These are phyloP conservation scores for Bombus impatiens DNA, from an alignment of 1,140 invertebrate species.

Conservation along the genomic window DNA sequence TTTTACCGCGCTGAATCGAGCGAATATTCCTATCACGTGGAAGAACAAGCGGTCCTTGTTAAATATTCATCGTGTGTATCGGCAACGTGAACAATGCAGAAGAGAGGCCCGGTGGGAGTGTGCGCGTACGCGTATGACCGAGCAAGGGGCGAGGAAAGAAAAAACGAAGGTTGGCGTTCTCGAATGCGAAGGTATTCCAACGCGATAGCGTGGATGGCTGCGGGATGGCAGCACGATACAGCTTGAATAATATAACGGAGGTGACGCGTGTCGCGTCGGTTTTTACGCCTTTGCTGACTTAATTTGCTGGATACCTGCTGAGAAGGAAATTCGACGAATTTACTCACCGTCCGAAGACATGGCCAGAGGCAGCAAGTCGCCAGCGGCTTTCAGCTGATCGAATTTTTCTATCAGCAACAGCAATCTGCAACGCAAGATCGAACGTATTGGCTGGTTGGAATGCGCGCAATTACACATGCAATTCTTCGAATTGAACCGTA, in stretches of 20 bases:
- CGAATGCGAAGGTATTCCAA: constrained; percentile 51
- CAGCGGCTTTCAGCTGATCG: constrained; percentile 92
- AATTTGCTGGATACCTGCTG: constrained; percentile 42
- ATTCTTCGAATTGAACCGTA: not conserved
- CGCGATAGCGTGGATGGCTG: constrained; percentile 54
- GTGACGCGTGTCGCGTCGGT: constrained; percentile 48
- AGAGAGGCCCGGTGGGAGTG: not conserved
- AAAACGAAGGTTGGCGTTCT: constrained; percentile 31
- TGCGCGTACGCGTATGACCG: not conserved
- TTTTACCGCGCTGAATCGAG: constrained; percentile 12
- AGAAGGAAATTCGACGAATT: constrained; percentile 46
- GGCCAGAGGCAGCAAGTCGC: constrained; percentile 91
- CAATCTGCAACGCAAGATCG: constrained; percentile 80
- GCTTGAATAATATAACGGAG: constrained; percentile 58
- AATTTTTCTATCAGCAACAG: constrained; percentile 90
- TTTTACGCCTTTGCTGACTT: constrained; percentile 20
- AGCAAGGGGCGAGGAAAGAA: not conserved
- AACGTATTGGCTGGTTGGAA: not conserved
- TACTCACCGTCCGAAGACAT: constrained; percentile 79
- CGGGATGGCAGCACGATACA: constrained; percentile 74
- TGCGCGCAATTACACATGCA: not conserved
- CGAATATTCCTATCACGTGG: constrained; percentile 63
- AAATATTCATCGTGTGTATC: constrained; percentile 72
- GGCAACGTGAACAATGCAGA: constrained; percentile 42
- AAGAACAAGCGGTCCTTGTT: constrained; percentile 57